These are phyloP conservation scores for Scartelaos histophorus DNA, from an alignment of 2,113 vertebrate species.

Conservation along the genomic window DNA sequence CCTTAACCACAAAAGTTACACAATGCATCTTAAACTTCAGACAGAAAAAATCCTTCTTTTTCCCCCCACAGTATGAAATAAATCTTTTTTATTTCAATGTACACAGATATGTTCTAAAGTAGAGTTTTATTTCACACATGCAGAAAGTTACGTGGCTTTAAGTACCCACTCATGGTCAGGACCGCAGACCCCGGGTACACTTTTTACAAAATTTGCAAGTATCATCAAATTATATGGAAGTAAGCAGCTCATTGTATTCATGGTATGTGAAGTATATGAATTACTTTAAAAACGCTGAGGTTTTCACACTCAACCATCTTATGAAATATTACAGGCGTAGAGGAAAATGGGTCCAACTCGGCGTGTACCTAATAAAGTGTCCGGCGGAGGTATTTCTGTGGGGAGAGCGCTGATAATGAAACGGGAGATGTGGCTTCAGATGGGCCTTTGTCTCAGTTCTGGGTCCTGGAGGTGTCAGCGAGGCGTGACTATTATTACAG, in stretches of 20 bases:
- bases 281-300: neutral
- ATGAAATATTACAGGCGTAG: neutral
- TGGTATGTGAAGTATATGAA: neutral
- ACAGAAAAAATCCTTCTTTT: too few species aligned
- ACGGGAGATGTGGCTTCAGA: constrained; percentile 39
- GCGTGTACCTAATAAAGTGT: neutral
- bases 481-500: constrained; percentile 31
- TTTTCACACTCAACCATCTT: neutral
- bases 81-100: too few species aligned
- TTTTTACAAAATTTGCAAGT: neutral
- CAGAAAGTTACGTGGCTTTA: too few species aligned
- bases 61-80: too few species aligned
- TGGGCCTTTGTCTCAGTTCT: constrained; percentile 34
- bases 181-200: neutral
- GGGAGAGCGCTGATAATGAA: constrained; percentile 21
- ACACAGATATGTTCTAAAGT: too few species aligned
- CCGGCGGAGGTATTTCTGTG: constrained; percentile 15
- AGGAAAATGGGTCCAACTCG: neutral
- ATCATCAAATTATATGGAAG: neutral
- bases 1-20: too few species aligned
- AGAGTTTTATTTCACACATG: too few species aligned
- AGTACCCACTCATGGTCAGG: too few species aligned
- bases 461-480: constrained; percentile 24
- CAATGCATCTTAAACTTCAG: too few species aligned
- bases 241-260: neutral